Percentiles rank a stretch among this genome's conserved stretches.
Conservation (phyloP, 2,113 vertebrate genomes). For the Labeo rohita region DNA sequence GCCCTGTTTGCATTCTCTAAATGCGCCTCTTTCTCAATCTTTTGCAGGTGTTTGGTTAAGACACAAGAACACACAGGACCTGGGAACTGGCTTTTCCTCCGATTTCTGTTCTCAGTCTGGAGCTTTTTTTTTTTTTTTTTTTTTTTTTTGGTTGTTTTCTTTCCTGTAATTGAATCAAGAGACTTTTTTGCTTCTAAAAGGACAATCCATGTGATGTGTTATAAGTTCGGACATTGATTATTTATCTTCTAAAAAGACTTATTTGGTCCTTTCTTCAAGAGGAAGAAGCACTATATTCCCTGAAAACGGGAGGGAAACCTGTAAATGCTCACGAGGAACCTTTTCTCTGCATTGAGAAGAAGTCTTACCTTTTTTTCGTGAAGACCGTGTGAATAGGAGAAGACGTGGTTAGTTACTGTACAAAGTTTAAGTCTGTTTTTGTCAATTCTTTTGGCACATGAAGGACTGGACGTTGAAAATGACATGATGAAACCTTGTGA, state of each 20-base stretch:
- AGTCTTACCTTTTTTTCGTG: conserved; percentile 89
- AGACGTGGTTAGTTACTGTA: conserved; percentile 89
- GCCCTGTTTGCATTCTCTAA: conserved; percentile 93
- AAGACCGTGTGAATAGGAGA: conserved; percentile 91
- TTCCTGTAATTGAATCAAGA: conserved; percentile 80
- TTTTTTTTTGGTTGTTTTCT: conserved; percentile 60
- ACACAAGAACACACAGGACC: conserved; percentile 76
- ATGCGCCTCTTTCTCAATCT: conserved; percentile 91
- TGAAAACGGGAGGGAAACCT: conserved; percentile 80
- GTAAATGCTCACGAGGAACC: conserved; percentile 73
- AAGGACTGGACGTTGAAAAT: conserved; percentile 91
- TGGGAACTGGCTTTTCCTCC: conserved; percentile 77
- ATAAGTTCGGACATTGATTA: conserved; percentile 89
- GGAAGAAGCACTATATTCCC: conserved; percentile 95
- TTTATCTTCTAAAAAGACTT: conserved; percentile 93
- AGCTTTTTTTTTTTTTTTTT: conserved; percentile 67
- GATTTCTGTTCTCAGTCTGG: conserved; percentile 77
- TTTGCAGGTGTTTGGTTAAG: conserved; percentile 95
- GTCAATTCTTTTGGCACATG: conserved; percentile 82
- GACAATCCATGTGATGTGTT: conserved; percentile 85
- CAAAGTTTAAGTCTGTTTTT: conserved; percentile 82
- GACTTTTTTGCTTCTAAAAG: conserved; percentile 75
- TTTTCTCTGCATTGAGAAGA: conserved; percentile 74
- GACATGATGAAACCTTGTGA: conserved; percentile 86
- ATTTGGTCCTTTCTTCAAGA: conserved; percentile 91